These are phyloP conservation scores for Nothura maculosa DNA, from an alignment of 2,797 vertebrate species.

Conservation along the genomic window DNA sequence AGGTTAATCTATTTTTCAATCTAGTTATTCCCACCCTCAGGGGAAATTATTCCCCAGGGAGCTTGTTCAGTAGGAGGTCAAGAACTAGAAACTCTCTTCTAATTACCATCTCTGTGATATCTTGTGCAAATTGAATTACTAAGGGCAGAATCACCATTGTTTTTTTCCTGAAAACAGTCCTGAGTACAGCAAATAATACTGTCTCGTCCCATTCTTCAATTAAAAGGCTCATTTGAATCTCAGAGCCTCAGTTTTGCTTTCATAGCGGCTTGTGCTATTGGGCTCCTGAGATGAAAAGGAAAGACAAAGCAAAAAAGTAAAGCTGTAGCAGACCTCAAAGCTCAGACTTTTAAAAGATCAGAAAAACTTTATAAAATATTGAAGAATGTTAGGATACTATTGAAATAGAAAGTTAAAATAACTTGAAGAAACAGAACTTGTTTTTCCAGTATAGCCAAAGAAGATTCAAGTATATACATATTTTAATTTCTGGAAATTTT, in stretches of 20 bases:
- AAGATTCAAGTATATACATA: neutral
- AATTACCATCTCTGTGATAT: slow-evolving; percentile 61
- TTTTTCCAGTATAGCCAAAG: neutral
- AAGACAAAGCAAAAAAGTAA: neutral
- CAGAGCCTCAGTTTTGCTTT: neutral
- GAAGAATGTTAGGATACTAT: neutral
- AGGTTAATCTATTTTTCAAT: slow-evolving; percentile 71
- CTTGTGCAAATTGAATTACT: slow-evolving; percentile 48
- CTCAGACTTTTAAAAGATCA: neutral
- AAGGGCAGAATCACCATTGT: slow-evolving; percentile 3
- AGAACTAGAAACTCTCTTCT: slow-evolving; percentile 54
- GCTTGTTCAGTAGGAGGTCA: slow-evolving; percentile 70
- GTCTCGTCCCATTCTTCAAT: neutral
- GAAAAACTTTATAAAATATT: neutral
- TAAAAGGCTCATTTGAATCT: neutral
- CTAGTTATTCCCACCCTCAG: slow-evolving; percentile 54
- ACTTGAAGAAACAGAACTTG: neutral
- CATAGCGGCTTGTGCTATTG: neutral
- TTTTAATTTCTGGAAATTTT: neutral
- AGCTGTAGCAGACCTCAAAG: neutral
- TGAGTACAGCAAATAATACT: slow-evolving; percentile 8
- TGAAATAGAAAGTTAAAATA: neutral
- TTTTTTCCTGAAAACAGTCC: slow-evolving; percentile 1
- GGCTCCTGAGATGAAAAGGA: neutral
- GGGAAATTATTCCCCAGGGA: slow-evolving; percentile 48